Percentiles rank a stretch among this genome's conserved stretches.
Evolutionary conservation across 2,113 vertebrate genomes (phyloP).

Genomic region (Pachyramphus minor): DNA sequence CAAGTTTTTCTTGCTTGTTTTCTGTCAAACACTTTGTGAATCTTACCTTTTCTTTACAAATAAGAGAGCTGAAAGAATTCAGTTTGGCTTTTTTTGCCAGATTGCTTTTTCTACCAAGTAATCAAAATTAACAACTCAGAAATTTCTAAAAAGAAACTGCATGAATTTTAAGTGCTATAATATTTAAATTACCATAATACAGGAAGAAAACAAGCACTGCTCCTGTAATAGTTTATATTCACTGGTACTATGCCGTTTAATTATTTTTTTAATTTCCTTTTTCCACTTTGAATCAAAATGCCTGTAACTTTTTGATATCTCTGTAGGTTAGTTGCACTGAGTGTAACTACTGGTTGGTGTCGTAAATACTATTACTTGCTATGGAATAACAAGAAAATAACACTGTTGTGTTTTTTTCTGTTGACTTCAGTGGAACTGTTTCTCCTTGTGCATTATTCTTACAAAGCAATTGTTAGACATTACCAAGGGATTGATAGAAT

Average conservation of each 20-base stretch:
- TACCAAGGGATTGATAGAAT: not conserved
- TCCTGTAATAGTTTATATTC: not conserved
- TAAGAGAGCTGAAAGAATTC: not conserved
- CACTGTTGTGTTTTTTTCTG: not conserved
- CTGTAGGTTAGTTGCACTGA: not conserved
- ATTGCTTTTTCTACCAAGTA: not conserved
- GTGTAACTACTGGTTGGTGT: not conserved
- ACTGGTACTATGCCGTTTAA: not conserved
- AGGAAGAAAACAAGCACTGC: not conserved
- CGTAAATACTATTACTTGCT: not conserved
- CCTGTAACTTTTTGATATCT: not conserved
- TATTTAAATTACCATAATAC: not conserved
- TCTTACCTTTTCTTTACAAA: not conserved
- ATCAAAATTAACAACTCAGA: not conserved
- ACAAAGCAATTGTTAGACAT: not conserved
- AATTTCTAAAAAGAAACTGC: not conserved
- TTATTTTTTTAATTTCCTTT: not conserved
- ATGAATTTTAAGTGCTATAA: not conserved
- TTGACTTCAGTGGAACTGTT: not conserved
- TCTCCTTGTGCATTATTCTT: not conserved
- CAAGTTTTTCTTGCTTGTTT: not conserved
- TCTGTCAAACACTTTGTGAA: not conserved
- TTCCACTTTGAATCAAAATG: not conserved
- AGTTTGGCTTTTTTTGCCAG: not conserved
- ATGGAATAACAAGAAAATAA: not conserved